These are phyloP conservation scores for Himalopsyche phryganea DNA, from an alignment of 1,140 invertebrate genomes.

Conservation along the genomic window DNA sequence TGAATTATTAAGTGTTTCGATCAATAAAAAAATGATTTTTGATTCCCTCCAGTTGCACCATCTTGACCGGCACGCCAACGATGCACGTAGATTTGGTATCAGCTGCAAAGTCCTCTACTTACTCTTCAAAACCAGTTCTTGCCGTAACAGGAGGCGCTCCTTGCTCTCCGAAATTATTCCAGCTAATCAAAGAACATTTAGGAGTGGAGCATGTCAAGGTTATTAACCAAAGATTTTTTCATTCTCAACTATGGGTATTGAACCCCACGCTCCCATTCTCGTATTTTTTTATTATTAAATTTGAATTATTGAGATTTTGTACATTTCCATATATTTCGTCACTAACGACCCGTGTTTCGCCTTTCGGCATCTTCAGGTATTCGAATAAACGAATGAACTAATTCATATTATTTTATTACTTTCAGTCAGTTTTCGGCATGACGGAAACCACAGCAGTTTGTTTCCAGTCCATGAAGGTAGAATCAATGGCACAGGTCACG, in stretches of 20 bases:
- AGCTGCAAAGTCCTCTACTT: conserved; percentile 42
- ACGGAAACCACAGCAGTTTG: conserved; percentile 80
- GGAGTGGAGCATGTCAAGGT: conserved; percentile 52
- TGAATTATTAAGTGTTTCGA: background rate
- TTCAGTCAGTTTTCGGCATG: conserved; percentile 80
- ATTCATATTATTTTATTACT: conserved; percentile 12
- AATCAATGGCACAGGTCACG: conserved; percentile 63
- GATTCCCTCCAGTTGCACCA: conserved; percentile 61
- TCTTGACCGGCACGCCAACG: conserved; percentile 89
- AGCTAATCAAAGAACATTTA: conserved; percentile 57
- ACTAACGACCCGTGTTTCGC: too few relatives aligned
- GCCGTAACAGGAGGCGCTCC: conserved; percentile 74
- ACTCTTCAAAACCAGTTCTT: conserved; percentile 43
- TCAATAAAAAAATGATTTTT: background rate
- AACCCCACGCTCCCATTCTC: too few relatives aligned
- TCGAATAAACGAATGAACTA: background rate
- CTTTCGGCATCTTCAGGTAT: too few relatives aligned
- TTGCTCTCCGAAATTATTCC: conserved; percentile 69
- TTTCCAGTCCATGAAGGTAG: conserved; percentile 65
- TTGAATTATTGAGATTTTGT: too few relatives aligned
- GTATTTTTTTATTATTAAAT: too few relatives aligned
- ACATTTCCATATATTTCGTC: too few relatives aligned
- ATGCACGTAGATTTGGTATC: conserved; percentile 89
- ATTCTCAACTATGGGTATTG: too few relatives aligned
- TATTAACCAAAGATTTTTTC: too few relatives aligned